Conservation (phyloP, 1,140 invertebrate genomes). For the Drosophila virilis region DNA sequence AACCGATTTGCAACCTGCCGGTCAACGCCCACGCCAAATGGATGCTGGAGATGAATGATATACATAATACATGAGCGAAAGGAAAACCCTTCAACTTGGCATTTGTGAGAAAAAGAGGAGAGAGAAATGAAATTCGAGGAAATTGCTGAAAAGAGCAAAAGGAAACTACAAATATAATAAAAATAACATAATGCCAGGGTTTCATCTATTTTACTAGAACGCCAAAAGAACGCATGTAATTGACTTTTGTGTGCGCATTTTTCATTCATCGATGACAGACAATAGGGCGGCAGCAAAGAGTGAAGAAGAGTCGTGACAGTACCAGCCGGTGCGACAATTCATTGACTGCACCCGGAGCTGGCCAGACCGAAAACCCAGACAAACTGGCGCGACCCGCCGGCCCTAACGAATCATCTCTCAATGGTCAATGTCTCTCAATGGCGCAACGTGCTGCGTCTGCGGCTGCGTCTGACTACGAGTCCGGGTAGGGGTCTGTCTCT, state of each 20-base stretch:
- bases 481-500: conserved; percentile 1
- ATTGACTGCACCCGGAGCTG: conserved; percentile 64
- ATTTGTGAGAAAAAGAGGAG: conserved; percentile 34
- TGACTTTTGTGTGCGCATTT: conserved; percentile 69
- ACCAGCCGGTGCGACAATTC: conserved; percentile 61
- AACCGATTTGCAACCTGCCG: neutral
- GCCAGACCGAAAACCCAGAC: conserved; percentile 40
- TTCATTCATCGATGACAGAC: conserved; percentile 43
- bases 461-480: neutral
- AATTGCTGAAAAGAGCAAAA: conserved; percentile 68
- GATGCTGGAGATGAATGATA: conserved; percentile 2
- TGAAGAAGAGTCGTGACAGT: conserved; percentile 13
- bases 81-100: conserved; percentile 64
- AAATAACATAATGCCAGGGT: conserved; percentile 52
- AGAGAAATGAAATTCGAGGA: conserved; percentile 54
- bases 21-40: conserved; percentile 28
- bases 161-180: conserved; percentile 37
- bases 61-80: neutral
- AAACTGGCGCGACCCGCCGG: conserved; percentile 31
- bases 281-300: conserved; percentile 31
- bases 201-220: conserved; percentile 33
- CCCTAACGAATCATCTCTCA: conserved; percentile 72
- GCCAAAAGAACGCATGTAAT: conserved; percentile 75
- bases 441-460: conserved; percentile 61
- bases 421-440: conserved; percentile 66